Evolutionary conservation across 2,888 invertebrate genomes (phyloP), one percentile per base, ranked within the genome.

Genomic region (Sisyra terminalis): DNA sequence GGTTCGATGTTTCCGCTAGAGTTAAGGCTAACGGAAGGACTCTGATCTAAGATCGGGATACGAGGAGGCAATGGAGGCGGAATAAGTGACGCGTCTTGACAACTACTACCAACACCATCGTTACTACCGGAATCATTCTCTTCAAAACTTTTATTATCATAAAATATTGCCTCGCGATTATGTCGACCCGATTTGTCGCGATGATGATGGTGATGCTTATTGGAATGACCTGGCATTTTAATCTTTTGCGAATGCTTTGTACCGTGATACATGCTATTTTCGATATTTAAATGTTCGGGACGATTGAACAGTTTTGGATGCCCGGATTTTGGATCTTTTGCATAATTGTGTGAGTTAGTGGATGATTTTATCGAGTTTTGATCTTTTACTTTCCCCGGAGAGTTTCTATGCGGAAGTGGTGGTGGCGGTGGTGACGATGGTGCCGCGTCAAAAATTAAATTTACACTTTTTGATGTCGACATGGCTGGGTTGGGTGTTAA

Each of bases 1-100:
- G 63, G 51, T 18, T 39, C 39, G 48, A 59, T 58, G 43, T 55
- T 56, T 51, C 53, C 53, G 46, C 43, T 43, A 43, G 43, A 34
- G 7, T 47, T 42, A 43, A 57, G 54, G 47, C 13, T 14, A 24
- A 15, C 29, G 16, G 40, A 18, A 34, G 30, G 35, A 34, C 37
- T 15, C 17, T 4, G 4, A 13, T 14, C 14, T 30, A 16, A 29
- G 29, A 43, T 6, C 7, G 66, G 65, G 53, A 69, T 66, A 50
- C 74, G 65, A 15, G 75, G 75, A 44, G 75, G 75, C 52, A 75
- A 58, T 18, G 74, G 75, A 49, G 74, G 74, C 50, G 67, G 67
- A 45, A 57, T 50, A 49, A 58, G 60, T 50, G 44, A 18, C 39
- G 14, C 40, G 29, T 29, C 14, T 11, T 29, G 31, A 13, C 17